phyloP scores from a whole-genome alignment of 2,797 vertebrate genomes.

The Pterois miles region DNA sequence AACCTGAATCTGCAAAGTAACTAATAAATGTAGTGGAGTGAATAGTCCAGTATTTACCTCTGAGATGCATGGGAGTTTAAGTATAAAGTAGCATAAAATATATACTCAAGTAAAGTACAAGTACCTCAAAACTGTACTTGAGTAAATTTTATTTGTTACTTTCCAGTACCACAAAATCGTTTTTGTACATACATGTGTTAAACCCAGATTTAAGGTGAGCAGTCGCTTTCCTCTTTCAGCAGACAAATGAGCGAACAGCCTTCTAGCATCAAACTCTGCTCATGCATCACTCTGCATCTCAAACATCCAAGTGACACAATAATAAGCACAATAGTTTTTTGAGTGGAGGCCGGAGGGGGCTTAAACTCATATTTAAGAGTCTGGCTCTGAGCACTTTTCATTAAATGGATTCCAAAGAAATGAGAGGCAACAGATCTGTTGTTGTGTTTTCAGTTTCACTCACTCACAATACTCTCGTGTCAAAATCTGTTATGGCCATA shows the following conservation, averaged over 20 bases:
- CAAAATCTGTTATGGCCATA: not conserved
- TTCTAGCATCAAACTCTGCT: not conserved
- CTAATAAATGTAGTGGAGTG: no score
- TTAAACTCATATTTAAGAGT: not conserved
- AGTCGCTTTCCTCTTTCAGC: not conserved
- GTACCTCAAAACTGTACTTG: no score
- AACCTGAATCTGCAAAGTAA: no score
- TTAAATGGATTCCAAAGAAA: not conserved
- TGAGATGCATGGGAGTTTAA: no score
- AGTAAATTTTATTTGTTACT: no score
- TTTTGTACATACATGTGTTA: not conserved
- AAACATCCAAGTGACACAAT: not conserved
- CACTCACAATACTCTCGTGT: not conserved
- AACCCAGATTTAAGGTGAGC: not conserved
- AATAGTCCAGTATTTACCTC: no score
- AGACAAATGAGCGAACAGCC: not conserved
- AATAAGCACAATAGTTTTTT: not conserved
- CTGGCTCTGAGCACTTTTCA: not conserved
- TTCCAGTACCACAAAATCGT: not conserved
- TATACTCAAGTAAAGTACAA: no score
- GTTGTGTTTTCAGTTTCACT: not conserved
- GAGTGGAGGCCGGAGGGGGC: not conserved
- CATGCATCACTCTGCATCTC: not conserved
- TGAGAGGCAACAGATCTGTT: not conserved
- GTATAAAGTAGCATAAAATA: no score